Evolutionary conservation across 1,140 invertebrate genomes (phyloP), one percentile per base, ranked within the genome.

Genomic region (Lepidostoma basale): DNA sequence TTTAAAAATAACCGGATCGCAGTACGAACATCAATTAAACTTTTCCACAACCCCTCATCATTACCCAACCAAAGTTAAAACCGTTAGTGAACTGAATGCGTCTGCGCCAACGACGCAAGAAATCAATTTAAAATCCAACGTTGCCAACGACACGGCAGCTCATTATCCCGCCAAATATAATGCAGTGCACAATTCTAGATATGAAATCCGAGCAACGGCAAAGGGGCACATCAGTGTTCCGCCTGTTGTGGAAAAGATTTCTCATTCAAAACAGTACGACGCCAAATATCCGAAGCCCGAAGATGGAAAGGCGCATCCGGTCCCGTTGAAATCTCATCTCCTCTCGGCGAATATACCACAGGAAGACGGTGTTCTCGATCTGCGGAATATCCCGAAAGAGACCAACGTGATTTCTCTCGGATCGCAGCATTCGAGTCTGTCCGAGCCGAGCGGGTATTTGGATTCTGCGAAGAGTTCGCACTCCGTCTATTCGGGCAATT

Each of bases 351-450:
- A 45, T 9, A 36, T 62, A 9, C 44, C 59, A 20, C 65, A 64
- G 33, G 70, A 72, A 26, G 88, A 87, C 74, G 86, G 85, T n/a
- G 88, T 88, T 20, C 74, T 90, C 70, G 89, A 90, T 78, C 75
- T 90, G 45, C 84, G 88, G 71, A 85, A 87, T 62, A 79, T 79
- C 40, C 85, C 85, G 60, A 79, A 84, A 39, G 80, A 81, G 23
- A 79, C 81, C 1, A 81, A 79, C 73, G 79, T 81, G 60, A 80
- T 81, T 68, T 81, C 80, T 1, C 77, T 81, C 23, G 80, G 81
- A 18, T 80, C 78, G 20, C 80, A 82, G 73, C 80, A 81, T 71
- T 81, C 79, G 0, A 79, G 76, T 59, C 71, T 75, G 10, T 79
- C 77, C 30, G 81, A 82, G 68, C 76, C 80, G 2, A 76, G 77